These are phyloP conservation scores for Tribolium freemani DNA, from an alignment of 2,888 invertebrate species.

Conservation along the genomic window DNA sequence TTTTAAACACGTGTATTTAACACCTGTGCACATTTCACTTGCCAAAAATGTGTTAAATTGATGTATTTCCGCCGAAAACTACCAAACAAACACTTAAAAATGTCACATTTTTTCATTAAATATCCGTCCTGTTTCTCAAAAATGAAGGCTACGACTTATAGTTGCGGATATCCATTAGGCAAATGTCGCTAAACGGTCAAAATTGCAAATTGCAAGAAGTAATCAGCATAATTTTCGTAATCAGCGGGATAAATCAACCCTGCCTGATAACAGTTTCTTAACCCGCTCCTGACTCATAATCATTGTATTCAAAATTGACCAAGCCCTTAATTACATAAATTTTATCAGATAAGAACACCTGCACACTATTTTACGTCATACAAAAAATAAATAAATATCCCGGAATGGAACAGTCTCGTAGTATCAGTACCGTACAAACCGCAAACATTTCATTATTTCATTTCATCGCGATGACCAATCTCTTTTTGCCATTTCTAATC, in stretches of 20 bases:
- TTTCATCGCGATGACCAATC: not conserved
- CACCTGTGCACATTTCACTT: no score
- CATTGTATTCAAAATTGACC: not conserved
- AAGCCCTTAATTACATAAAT: not conserved
- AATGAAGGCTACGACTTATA: no score
- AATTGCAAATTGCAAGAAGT: not conserved
- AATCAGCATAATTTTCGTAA: no score
- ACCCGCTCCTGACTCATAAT: not conserved
- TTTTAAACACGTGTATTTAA: no score
- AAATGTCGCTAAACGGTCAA: not conserved
- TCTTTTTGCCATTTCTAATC: not conserved
- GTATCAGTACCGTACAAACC: not conserved
- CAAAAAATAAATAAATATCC: not conserved
- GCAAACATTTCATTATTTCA: not conserved
- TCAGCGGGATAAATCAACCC: no score
- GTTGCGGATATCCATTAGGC: no score
- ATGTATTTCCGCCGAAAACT: no score
- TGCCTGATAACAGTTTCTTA: not conserved
- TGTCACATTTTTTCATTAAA: no score
- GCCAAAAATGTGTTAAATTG: no score
- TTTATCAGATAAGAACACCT: conserved; percentile 6
- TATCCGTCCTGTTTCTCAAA: no score
- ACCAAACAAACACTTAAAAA: no score
- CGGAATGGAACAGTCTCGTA: not conserved
- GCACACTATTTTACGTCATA: not conserved